Percentiles rank a stretch among this genome's conserved stretches.
These are phyloP conservation scores for Goniozus legneri DNA, from an alignment of 1,140 invertebrate genomes.

Conservation along the genomic window DNA sequence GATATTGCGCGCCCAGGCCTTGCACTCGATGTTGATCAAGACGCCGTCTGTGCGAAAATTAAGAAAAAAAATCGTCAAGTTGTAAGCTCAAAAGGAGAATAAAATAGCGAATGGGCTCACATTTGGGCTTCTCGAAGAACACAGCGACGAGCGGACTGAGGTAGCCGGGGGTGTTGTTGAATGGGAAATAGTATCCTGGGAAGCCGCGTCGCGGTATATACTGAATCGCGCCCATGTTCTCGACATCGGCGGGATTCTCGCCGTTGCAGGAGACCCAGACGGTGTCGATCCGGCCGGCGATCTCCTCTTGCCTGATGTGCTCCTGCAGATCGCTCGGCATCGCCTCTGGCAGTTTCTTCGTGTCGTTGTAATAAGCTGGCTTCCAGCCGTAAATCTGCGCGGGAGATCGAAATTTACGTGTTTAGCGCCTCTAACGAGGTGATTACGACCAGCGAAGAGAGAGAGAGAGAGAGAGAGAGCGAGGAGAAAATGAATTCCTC, in stretches of 20 bases:
- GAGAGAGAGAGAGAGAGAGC: too few species aligned
- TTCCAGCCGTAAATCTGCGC: slow-evolving; percentile 77
- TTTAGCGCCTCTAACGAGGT: too few species aligned
- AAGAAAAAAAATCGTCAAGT: neutral
- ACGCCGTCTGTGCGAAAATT: slow-evolving; percentile 66
- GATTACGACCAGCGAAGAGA: too few species aligned
- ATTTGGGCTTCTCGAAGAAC: slow-evolving; percentile 76
- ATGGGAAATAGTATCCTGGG: slow-evolving; percentile 77
- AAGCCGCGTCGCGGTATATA: slow-evolving; percentile 78
- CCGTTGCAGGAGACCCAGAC: slow-evolving; percentile 87
- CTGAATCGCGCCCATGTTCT: slow-evolving; percentile 82
- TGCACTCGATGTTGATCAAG: slow-evolving; percentile 93
- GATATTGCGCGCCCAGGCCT: slow-evolving; percentile 94
- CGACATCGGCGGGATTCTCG: slow-evolving; percentile 84
- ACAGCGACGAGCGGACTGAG: slow-evolving; percentile 86
- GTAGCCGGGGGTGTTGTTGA: slow-evolving; percentile 76
- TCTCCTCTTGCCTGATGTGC: slow-evolving; percentile 58
- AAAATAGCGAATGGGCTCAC: too few species aligned
- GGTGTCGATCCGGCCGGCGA: slow-evolving; percentile 58
- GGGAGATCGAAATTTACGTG: slow-evolving; percentile 6
- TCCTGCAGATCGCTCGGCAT: slow-evolving; percentile 75
- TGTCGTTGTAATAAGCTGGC: slow-evolving; percentile 72
- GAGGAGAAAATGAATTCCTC: too few species aligned
- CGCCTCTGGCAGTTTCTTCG: slow-evolving; percentile 63
- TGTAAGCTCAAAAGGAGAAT: too few species aligned